Base-by-base conservation (phyloP, 2,888 invertebrate species). In the Eurytoma californica region DNA sequence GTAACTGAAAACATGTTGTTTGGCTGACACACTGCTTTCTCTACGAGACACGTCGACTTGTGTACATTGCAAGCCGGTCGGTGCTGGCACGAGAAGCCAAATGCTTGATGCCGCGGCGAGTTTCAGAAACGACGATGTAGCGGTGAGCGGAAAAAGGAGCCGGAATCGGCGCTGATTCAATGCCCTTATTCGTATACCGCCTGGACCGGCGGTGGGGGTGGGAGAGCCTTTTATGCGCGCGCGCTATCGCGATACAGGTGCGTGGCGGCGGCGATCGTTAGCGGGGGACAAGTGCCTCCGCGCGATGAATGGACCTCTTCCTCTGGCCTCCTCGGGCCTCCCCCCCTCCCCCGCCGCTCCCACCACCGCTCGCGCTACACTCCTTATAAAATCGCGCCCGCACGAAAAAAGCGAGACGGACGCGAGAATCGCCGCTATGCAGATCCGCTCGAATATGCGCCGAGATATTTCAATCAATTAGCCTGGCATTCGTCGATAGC, bases 121-220 rank as follows among this genome's bases (percentile, higher is more conserved):
- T 30, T 61, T 39, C 49, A 28, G 2, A n/a, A 39, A 3, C n/a
- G 18, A 39, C 39, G 39, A 9, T 9, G 39, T 9, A 39, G 7
- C 39, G 39, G 39, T 9, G 39, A 2, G 30, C 3, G 47, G 20
- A 63, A 63, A 53, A 30, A 63, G 63, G 61, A 61, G 66, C 49
- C 53, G 77, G 74, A 75, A 79, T 75, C 82, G 83, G 82, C 82
- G 63, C 79, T 28, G 81, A 83, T 84, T 84, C 83, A 83, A 84
- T 83, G 80, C 81, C 83, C 84, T 82, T 84, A 84, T 84, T 82
- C 82, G 83, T 57, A n/a, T 57, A 30, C 24, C 24, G 72, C 61
- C 61, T 68, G 57, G 72, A 55, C 24, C 67, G 57, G 76, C 49
- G 47, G 55, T 55, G 72, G 58, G 61, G 49, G 61, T 30, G 28